Conservation (phyloP, 2,113 vertebrate genomes). For the Lophochroa leadbeateri region DNA sequence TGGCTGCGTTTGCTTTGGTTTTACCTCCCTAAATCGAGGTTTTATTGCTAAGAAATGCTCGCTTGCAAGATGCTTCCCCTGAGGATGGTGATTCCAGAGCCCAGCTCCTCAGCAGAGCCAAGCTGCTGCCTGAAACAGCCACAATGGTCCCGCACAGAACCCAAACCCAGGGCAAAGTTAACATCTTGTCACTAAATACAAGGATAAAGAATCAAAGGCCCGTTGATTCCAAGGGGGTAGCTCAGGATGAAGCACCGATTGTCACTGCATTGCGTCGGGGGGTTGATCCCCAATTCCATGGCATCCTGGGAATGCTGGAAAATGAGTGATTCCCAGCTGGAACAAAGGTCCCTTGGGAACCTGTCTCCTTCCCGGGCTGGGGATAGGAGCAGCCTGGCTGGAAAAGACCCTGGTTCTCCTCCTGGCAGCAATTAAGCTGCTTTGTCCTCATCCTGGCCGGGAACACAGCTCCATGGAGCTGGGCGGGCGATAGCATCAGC, state of each 20-base stretch:
- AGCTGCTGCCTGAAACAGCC: background rate
- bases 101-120: background rate
- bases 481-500: fast-evolving
- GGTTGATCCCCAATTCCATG: background rate
- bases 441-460: fast-evolving
- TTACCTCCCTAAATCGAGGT: background rate
- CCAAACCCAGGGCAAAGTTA: background rate
- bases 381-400: background rate
- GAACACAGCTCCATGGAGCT: background rate
- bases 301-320: background rate
- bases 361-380: background rate
- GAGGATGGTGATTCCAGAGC: background rate
- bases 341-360: background rate
- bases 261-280: fast-evolving
- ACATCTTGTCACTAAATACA: background rate
- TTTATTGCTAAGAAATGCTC: constrained; percentile 26
- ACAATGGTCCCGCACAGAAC: fast-evolving
- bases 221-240: background rate
- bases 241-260: background rate
- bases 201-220: background rate
- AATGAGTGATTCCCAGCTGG: background rate
- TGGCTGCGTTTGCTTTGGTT: background rate
- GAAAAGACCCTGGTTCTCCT: background rate
- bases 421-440: background rate
- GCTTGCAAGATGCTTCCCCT: background rate